phyloP scores from a whole-genome alignment of 92 coral and sea anemone genomes.

The Porites rus region DNA sequence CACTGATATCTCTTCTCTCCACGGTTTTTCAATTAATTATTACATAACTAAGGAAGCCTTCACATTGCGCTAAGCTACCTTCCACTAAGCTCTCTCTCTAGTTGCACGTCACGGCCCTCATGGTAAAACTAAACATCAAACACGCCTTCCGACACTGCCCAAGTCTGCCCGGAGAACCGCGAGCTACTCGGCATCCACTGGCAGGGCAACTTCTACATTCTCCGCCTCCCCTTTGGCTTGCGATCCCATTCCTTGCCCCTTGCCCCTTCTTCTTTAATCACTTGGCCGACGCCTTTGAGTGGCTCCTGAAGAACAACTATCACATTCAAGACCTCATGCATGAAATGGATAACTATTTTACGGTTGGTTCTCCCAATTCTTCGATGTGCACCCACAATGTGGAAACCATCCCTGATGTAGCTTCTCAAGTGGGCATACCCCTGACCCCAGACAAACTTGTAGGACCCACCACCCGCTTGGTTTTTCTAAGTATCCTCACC shows the following conservation, averaged over 20 bases:
- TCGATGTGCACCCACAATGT: no score
- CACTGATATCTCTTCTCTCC: neutral
- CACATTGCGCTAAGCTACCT: neutral
- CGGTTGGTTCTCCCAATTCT: neutral
- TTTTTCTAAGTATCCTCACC: no score
- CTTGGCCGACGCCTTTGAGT: no score
- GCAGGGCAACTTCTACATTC: neutral
- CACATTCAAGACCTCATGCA: no score
- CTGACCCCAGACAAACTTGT: neutral
- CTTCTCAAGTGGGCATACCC: neutral
- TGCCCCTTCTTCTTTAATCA: no score
- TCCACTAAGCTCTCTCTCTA: neutral
- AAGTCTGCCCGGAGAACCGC: neutral
- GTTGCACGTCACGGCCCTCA: neutral
- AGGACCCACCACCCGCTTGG: neutral
- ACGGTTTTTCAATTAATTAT: neutral
- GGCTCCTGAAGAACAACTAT: no score
- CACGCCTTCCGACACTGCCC: neutral
- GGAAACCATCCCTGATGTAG: neutral
- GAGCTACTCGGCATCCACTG: neutral
- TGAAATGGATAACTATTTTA: neutral
- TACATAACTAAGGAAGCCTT: neutral
- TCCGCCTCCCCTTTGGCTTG: neutral
- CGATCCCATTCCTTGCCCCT: neutral
- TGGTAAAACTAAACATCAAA: slow-evolving; percentile 3